Evolutionary conservation across 2,888 invertebrate species (phyloP).

Genomic region (Amaurobius ferox): DNA sequence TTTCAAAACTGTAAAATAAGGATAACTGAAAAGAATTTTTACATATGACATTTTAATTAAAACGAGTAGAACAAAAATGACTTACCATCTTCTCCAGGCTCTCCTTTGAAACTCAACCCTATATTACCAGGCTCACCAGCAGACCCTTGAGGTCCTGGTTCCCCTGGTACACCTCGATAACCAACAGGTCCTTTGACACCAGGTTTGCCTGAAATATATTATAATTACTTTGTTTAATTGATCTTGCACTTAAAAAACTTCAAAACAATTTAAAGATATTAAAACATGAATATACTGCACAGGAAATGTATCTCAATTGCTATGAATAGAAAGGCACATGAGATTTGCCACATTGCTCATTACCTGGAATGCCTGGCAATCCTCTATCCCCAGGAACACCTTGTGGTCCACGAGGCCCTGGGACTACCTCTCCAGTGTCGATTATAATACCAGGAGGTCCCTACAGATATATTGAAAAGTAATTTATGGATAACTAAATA

Average conservation of each 20-base stretch:
- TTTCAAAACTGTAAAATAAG: too few relatives aligned
- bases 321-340: too few relatives aligned
- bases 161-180: slow-evolving; percentile 58
- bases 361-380: slow-evolving; percentile 63
- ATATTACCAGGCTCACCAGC: slow-evolving; percentile 82
- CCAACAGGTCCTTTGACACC: slow-evolving; percentile 68
- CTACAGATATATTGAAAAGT: slow-evolving; percentile 20
- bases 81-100: slow-evolving; percentile 87
- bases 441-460: slow-evolving; percentile 73
- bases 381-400: slow-evolving; percentile 77
- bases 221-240: too few relatives aligned
- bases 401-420: slow-evolving; percentile 80
- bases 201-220: slow-evolving; percentile 47
- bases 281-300: too few relatives aligned
- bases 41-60: too few relatives aligned
- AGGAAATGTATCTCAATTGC: too few relatives aligned
- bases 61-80: too few relatives aligned
- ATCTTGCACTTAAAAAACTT: too few relatives aligned
- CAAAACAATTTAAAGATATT: too few relatives aligned
- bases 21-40: too few relatives aligned
- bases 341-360: too few relatives aligned
- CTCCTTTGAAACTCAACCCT: slow-evolving; percentile 88
- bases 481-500: neutral
- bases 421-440: slow-evolving; percentile 78
- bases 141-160: slow-evolving; percentile 60